phyloP scores from a whole-genome alignment of 2,113 vertebrate genomes.

The Tympanuchus pallidicinctus region DNA sequence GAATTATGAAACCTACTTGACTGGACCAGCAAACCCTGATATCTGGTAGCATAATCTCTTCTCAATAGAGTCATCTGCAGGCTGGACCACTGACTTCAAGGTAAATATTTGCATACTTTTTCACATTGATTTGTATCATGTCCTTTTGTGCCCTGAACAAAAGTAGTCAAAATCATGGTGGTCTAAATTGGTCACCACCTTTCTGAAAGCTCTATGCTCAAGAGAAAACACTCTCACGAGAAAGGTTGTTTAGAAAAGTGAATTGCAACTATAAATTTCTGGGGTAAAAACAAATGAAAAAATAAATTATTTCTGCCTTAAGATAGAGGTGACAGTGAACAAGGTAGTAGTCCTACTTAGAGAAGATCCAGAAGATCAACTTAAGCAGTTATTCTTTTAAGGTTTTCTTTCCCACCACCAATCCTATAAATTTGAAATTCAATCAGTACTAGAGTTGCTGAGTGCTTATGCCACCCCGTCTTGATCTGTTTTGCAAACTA shows the following conservation, averaged over 20 bases:
- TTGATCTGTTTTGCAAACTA: background rate
- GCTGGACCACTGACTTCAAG: background rate
- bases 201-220: rapidly evolving
- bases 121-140: background rate
- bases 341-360: rapidly evolving
- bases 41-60: background rate
- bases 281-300: background rate
- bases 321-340: background rate
- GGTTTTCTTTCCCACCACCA: no score
- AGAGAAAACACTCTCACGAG: background rate
- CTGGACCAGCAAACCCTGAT: background rate
- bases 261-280: background rate
- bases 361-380: background rate
- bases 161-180: background rate
- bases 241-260: background rate
- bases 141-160: background rate
- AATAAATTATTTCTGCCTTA: background rate
- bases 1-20: background rate
- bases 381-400: background rate
- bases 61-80: background rate
- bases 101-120: background rate
- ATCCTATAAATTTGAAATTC: background rate
- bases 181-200: background rate
- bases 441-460: background rate
- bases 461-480: background rate